Evolutionary conservation across 2,888 invertebrate species (phyloP), one percentile per base, ranked within the genome.

Genomic region (Cheilosia vernalis): DNA sequence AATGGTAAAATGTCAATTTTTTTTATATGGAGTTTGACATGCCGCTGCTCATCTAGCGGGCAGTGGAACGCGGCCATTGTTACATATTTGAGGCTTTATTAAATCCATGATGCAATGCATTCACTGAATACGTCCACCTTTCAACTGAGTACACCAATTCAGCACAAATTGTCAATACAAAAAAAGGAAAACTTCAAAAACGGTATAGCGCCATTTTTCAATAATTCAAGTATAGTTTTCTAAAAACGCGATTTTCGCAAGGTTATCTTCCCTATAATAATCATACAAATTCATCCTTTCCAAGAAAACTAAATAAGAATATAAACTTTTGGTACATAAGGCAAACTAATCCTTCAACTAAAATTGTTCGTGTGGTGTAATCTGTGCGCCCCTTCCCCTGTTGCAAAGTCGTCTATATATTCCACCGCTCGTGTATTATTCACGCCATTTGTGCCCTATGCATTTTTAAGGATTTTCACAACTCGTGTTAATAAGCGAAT

Each of bases 181-280:
- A 64, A 72, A 55, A 51, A 63, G 56, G 15, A 64, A 27, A 66
- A 72, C 67, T 67, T 63, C 64, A 64, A 70, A 67, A 87, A 84
- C 81, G 85, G 64, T 80, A 85, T 70, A 87, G 85, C 87, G 87
- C 87, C 87, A 87, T 87, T 87, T 87, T 87, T 66, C 63, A 60
- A 51, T 70, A n/a, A n/a, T n/a, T n/a, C 74, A 60, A 78, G 51
- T 81, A 27, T 27, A 63, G 69, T 82, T 76, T 72, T 47, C 44
- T 64, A 33, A 72, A 33, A 72, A 56, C 53, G 44, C 19, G 13
- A 67, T 56, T 77, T 63, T 80, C 42, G 60, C 56, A 55, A 76
- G 51, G 42, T 51, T n/a, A 69, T 67, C 64, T 60, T 24, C 15
- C 49, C 30, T 4, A 13, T 61, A 51, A 30, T 70, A 21, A 17